Evolutionary conservation across 2,888 invertebrate species (phyloP).

Genomic region (Hipparchia sbordonii): DNA sequence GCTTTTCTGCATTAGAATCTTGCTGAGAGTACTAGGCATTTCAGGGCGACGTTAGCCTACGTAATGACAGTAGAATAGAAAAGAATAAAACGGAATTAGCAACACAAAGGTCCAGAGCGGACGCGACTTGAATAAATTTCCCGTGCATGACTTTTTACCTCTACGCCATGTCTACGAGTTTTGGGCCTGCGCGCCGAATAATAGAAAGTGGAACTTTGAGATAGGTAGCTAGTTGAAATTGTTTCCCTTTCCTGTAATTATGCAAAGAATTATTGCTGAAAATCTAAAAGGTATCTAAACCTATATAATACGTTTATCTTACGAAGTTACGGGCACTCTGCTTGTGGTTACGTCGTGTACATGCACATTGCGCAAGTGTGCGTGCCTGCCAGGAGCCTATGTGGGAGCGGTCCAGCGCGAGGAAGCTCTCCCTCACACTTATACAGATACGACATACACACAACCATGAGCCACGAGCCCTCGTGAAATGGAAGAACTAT

Average conservation of each 20-base stretch:
- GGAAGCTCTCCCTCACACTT: no score
- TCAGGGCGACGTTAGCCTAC: constrained; percentile 8
- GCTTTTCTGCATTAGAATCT: not conserved
- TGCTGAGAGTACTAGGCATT: not conserved
- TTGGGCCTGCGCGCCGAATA: constrained; percentile 34
- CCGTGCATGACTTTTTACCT: constrained; percentile 60
- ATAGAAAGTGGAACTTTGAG: constrained; percentile 31
- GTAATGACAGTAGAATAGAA: constrained; percentile 55
- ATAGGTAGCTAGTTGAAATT: no score
- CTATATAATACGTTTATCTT: no score
- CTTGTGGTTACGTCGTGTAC: no score
- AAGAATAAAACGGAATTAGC: constrained; percentile 69
- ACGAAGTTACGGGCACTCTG: no score
- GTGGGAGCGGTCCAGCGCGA: no score
- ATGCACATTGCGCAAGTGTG: no score
- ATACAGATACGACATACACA: no score
- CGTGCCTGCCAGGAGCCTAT: no score
- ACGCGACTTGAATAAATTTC: constrained; percentile 62
- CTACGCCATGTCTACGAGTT: constrained; percentile 33
- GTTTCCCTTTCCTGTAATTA: no score
- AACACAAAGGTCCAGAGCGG: constrained; percentile 60
- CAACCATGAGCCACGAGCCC: no score
- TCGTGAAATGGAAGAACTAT: no score
- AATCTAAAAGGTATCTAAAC: not conserved
- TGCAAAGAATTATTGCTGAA: not conserved